These are phyloP conservation scores for Urocolius indicus DNA, from an alignment of 2,113 vertebrate genomes.

Conservation along the genomic window DNA sequence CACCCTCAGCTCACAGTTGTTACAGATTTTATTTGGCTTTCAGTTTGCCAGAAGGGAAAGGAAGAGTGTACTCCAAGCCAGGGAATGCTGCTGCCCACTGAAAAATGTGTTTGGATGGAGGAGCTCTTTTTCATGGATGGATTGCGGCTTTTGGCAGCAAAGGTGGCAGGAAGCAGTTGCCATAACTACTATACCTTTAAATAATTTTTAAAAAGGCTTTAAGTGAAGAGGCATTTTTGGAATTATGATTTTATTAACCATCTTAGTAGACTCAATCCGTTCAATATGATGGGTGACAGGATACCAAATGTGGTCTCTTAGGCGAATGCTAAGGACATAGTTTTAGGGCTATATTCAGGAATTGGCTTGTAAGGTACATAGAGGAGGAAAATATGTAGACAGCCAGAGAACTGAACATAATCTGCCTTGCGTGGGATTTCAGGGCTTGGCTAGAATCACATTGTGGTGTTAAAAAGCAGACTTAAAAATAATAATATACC, in stretches of 20 bases:
- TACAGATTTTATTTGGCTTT: slow-evolving; percentile 64
- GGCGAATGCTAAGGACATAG: neutral
- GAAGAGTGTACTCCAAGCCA: slow-evolving; percentile 55
- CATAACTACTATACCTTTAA: slow-evolving; percentile 56
- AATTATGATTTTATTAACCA: slow-evolving; percentile 19
- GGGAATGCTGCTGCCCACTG: slow-evolving; percentile 69
- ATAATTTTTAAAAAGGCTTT: neutral
- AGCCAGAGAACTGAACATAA: slow-evolving; percentile 47
- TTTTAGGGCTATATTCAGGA: slow-evolving; percentile 34
- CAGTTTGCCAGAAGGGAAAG: slow-evolving; percentile 50
- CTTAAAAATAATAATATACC: neutral
- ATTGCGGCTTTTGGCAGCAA: slow-evolving; percentile 68
- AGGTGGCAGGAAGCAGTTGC: slow-evolving; percentile 67
- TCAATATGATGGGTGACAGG: neutral
- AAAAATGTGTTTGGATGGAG: slow-evolving; percentile 67
- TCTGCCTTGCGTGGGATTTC: slow-evolving; percentile 60
- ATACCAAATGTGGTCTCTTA: neutral
- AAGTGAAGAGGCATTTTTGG: slow-evolving; percentile 24
- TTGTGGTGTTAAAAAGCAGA: slow-evolving; percentile 28
- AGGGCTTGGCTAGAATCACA: slow-evolving; percentile 36
- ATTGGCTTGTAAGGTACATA: slow-evolving; percentile 32
- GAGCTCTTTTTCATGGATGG: slow-evolving; percentile 60
- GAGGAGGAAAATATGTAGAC: slow-evolving; percentile 36
- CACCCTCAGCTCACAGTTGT: slow-evolving; percentile 43
- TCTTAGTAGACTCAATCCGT: slow-evolving; percentile 21